Evolutionary conservation across 2,888 invertebrate species (phyloP).

Genomic region (Priapulus caudatus): DNA sequence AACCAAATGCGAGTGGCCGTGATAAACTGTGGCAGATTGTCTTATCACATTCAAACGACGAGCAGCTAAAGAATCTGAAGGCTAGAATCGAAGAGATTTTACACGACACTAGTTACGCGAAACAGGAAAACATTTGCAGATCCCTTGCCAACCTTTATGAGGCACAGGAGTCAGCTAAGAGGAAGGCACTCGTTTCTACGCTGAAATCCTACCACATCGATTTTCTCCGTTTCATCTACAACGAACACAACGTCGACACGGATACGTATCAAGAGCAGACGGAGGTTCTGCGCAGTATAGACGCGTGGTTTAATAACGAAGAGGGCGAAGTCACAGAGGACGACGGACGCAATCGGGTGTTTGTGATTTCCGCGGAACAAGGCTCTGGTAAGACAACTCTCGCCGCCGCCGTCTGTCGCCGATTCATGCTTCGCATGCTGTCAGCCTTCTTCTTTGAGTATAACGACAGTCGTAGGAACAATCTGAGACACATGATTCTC

Average conservation of each 20-base stretch:
- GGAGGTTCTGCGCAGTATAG: not conserved
- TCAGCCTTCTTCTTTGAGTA: not conserved
- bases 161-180: not conserved
- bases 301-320: slow-evolving; percentile 1
- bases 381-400: not conserved
- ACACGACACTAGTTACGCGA: not conserved
- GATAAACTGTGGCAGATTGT: not conserved
- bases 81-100: not conserved
- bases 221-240: not conserved
- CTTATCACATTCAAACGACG: not conserved
- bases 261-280: not conserved
- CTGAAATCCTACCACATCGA: not conserved
- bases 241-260: not conserved
- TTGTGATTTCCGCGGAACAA: not conserved
- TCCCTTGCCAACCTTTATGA: not conserved
- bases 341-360: no score
- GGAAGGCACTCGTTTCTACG: not conserved
- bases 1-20: not conserved
- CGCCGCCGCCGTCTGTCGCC: not conserved
- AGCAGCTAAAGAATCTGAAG: not conserved
- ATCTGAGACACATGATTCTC: not conserved
- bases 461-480: not conserved
- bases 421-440: not conserved
- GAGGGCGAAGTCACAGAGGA: no score
- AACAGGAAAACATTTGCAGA: not conserved